Conservation (phyloP, 2,888 invertebrate species). For the Muscina levida region DNA sequence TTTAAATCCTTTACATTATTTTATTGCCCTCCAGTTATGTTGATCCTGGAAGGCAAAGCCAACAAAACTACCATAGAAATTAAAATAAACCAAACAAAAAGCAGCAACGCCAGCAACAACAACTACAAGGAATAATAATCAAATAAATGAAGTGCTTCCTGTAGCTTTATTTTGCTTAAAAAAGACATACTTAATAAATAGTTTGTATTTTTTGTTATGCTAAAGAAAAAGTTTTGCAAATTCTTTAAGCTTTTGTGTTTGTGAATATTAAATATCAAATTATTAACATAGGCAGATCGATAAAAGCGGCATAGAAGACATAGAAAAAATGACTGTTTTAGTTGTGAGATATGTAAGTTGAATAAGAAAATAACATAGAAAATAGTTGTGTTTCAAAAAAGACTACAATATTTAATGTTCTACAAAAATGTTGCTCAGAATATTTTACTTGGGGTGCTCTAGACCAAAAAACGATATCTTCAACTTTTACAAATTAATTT, state of each 20-base stretch:
- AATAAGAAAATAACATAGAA: too few species aligned
- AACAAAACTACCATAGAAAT: conserved; percentile 17
- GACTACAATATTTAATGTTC: too few species aligned
- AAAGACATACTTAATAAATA: conserved; percentile 51
- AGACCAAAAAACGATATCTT: too few species aligned
- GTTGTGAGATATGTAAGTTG: too few species aligned
- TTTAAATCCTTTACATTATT: conserved; percentile 59
- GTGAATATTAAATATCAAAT: not conserved
- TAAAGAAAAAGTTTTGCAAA: not conserved
- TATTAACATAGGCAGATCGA: too few species aligned
- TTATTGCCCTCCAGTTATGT: conserved; percentile 56
- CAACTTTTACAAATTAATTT: too few species aligned
- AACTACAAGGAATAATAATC: conserved; percentile 46
- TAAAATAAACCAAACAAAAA: conserved; percentile 19
- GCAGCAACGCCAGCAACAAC: conserved; percentile 33
- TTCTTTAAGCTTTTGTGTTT: not conserved
- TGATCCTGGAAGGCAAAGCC: conserved; percentile 7
- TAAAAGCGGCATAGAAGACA: too few species aligned
- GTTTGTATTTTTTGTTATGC: conserved; percentile 23
- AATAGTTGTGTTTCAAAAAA: too few species aligned
- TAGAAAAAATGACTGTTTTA: too few species aligned
- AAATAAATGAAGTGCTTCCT: conserved; percentile 65
- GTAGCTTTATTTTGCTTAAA: conserved; percentile 48
- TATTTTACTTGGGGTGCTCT: too few species aligned
- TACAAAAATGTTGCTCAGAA: too few species aligned